Base-by-base conservation (phyloP, 2,888 invertebrate species). In the Chirona hameri region DNA sequence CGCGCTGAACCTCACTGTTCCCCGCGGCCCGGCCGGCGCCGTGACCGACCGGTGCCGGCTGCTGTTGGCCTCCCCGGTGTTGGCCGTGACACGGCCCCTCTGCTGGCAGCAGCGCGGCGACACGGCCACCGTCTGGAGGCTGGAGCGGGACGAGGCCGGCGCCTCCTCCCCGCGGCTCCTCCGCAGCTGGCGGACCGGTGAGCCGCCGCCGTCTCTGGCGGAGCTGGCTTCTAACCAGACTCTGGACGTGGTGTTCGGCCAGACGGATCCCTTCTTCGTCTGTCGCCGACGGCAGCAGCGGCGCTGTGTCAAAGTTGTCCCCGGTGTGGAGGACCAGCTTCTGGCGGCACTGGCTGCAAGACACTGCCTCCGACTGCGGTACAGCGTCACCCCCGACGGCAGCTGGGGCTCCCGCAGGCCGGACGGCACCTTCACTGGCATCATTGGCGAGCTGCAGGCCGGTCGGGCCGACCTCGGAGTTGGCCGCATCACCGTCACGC, bases 381-480 rank as follows among this genome's bases (percentile, higher is more conserved):
- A 21, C 76, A 18, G 18, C 21, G 31, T 21, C 7, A 39, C 76
- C 39, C 76, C 76, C 4, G 76, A 76, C 39, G 76, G 76, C 39
- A 76, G 39, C 39, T 76, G 76, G 76, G 39, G 76, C 21, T 76
- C 76, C 1, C 76, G 31, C 39, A 31, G 76, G 9, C 21, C 39
- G 7, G 15, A 76, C 76, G 76, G 76, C 76, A 76, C 76, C 76
- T 76, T 76, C 76, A 21, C 31, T 21, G 76, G 76, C 76, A 76
- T 76, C 76, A 39, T 76, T 39, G 76, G 76, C 39, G 76, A 76
- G 39, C 39, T 76, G 76, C 76, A 76, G 39, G 76, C 76, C 21
- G 76, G 76, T 21, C 18, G 76, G 21, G 76, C 76, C 24, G 76
- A 76, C 76, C 1, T 76, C 76, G 76, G 76, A 31, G 39, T 39